phyloP scores from a whole-genome alignment of 2,113 vertebrate species.

The Rhadina sibilatrix region DNA sequence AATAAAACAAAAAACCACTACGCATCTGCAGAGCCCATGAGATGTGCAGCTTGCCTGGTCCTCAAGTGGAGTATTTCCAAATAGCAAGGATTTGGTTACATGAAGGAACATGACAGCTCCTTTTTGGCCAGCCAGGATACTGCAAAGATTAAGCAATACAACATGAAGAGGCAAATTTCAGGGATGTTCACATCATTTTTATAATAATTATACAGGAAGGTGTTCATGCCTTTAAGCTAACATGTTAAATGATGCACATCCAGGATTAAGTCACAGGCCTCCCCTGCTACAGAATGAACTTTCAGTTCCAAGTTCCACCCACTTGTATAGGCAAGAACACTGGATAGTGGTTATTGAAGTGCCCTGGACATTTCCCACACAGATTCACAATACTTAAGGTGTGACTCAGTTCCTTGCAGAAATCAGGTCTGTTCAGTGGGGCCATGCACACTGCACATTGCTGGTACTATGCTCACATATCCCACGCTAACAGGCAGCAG shows the following conservation, averaged over 20 bases:
- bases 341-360: not conserved
- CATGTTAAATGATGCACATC: not conserved
- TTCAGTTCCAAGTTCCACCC: not conserved
- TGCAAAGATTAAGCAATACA: not conserved
- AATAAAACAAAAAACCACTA: not conserved
- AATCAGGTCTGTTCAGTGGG: not conserved
- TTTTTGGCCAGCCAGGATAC: not conserved
- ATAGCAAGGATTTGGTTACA: not conserved
- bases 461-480: not conserved
- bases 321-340: accelerated
- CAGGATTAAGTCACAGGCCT: not conserved
- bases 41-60: not conserved
- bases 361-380: not conserved
- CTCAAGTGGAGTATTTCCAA: not conserved
- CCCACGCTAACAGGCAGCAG: not conserved
- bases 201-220: not conserved
- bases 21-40: not conserved
- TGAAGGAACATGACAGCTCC: not conserved
- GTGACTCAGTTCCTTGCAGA: not conserved
- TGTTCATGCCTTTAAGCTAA: not conserved
- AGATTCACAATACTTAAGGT: not conserved
- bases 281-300: not conserved
- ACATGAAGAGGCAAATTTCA: not conserved
- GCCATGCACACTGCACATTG: not conserved
- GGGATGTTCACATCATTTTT: not conserved